Percentiles rank a stretch among this genome's conserved stretches.
These are phyloP conservation scores for Aphelocoma californica DNA, from an alignment of 2,797 vertebrate species.

Conservation along the genomic window DNA sequence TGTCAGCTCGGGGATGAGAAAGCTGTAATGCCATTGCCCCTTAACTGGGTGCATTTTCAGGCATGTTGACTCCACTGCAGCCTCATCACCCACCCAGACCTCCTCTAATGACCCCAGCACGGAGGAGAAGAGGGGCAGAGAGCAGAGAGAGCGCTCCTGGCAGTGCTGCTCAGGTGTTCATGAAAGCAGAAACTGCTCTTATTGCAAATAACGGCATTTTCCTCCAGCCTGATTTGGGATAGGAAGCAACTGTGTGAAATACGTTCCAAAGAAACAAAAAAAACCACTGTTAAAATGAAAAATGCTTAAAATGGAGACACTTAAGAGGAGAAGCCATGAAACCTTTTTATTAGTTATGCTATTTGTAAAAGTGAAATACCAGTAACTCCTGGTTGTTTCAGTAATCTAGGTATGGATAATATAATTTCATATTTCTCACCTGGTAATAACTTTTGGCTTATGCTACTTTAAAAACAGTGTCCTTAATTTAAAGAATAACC, in stretches of 20 bases:
- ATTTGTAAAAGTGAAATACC: neutral
- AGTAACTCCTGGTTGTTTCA: neutral
- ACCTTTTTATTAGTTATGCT: neutral
- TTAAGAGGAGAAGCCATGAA: neutral
- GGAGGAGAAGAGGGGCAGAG: neutral
- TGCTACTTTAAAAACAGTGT: neutral
- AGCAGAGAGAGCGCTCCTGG: fast-evolving
- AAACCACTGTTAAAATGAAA: neutral
- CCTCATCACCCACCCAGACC: neutral
- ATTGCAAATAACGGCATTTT: neutral
- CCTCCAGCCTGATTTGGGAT: neutral
- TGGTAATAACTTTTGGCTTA: neutral
- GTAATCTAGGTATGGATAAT: neutral
- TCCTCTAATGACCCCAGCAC: neutral
- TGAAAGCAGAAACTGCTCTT: neutral
- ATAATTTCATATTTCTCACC: neutral
- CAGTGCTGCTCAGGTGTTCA: neutral
- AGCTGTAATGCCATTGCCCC: neutral
- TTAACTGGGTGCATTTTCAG: neutral
- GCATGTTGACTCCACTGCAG: neutral
- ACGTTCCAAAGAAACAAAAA: neutral
- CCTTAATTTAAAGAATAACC: neutral
- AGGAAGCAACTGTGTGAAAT: neutral
- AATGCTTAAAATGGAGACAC: neutral
- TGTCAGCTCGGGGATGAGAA: neutral